phyloP scores from a whole-genome alignment of 2,797 vertebrate species.

The Anguilla obscura region DNA sequence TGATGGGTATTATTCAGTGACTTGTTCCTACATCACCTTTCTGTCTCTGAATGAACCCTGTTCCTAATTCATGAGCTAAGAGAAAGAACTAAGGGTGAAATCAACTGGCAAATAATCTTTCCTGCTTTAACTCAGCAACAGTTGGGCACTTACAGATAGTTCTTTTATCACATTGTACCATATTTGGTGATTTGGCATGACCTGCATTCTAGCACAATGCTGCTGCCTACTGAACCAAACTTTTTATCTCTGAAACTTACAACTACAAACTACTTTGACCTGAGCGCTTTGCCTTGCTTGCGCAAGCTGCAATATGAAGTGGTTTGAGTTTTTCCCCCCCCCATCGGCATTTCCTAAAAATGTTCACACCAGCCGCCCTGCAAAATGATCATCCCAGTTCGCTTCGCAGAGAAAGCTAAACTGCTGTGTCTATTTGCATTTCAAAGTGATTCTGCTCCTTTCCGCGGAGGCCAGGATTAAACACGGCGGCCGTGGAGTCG shows the following conservation, averaged over 20 bases:
- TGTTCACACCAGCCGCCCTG: neutral
- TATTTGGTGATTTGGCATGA: neutral
- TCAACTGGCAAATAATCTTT: neutral
- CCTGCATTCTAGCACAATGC: neutral
- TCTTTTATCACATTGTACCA: neutral
- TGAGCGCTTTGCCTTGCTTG: neutral
- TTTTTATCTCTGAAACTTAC: neutral
- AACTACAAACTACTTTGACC: neutral
- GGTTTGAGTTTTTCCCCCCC: neutral
- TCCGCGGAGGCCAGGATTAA: constrained; percentile 47
- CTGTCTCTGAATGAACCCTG: neutral
- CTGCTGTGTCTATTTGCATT: constrained; percentile 48
- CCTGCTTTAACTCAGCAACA: neutral
- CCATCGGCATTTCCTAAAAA: constrained; percentile 6
- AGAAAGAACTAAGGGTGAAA: neutral
- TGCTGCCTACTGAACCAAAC: neutral
- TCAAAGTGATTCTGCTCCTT: constrained; percentile 55
- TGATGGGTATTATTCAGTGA: neutral
- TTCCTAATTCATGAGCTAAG: neutral
- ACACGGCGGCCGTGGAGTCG: constrained; percentile 26
- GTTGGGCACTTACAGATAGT: neutral
- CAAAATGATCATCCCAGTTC: neutral
- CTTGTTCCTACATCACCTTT: neutral
- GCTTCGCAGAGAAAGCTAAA: neutral
- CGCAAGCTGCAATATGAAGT: neutral